A percentile compares a stretch with the other conserved stretches of the same genome.
Evolutionary conservation across 2,797 vertebrate species (phyloP).

Genomic region (Benthosema pterotum): DNA sequence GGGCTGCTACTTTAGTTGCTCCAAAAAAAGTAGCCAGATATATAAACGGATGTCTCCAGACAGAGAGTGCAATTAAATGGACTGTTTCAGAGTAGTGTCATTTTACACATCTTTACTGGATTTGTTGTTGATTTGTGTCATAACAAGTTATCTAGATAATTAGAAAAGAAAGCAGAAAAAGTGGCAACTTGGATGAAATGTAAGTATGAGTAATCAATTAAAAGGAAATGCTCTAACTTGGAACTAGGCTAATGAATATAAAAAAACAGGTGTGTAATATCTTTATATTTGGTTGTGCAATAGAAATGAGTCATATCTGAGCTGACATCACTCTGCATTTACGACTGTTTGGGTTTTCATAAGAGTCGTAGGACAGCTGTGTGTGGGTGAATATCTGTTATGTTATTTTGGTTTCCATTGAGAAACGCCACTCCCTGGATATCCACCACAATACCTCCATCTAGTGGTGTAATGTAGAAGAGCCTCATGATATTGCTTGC

Average conservation of each 20-base stretch:
- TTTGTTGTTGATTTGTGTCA: conserved; percentile 46
- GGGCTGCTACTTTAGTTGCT: conserved; percentile 26
- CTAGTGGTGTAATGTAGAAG: conserved; percentile 38
- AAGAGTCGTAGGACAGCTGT: conserved; percentile 7
- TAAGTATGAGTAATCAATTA: conserved; percentile 19
- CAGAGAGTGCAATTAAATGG: conserved; percentile 8
- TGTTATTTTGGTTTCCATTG: neutral
- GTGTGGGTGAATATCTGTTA: conserved; percentile 6
- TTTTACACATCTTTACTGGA: conserved; percentile 27
- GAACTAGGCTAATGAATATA: too few species aligned
- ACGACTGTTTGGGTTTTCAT: conserved; percentile 2
- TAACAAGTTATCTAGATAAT: conserved; percentile 22
- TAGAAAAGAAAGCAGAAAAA: conserved; percentile 3
- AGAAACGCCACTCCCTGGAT: neutral
- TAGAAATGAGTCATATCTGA: conserved; percentile 8
- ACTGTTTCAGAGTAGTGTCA: conserved; percentile 5
- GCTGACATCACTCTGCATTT: conserved; percentile 15
- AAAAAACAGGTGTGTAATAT: neutral
- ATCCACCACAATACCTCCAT: conserved; percentile 38
- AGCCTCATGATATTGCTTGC: neutral
- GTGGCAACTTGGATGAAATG: conserved; percentile 10
- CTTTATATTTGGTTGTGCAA: conserved; percentile 23
- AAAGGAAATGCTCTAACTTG: neutral
- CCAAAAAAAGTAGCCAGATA: neutral
- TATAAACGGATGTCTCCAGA: conserved; percentile 8